Base-by-base conservation (phyloP, 2,113 vertebrate genomes). In the Oryzias woworae region DNA sequence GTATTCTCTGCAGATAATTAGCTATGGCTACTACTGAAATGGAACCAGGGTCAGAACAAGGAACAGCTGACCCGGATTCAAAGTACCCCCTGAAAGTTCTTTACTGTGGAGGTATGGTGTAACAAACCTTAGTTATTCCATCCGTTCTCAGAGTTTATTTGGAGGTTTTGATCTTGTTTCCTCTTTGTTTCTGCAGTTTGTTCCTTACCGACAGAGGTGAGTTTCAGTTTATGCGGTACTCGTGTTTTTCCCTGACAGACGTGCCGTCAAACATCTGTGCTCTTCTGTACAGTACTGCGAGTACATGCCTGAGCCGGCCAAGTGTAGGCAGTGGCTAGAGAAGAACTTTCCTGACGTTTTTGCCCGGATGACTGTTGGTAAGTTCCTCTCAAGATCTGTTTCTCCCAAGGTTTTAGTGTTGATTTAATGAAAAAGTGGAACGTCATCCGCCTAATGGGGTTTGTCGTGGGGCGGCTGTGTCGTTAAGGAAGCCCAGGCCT, bases 321-420 rank as follows among this genome's bases (percentile, higher is more conserved):
- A 99, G 87, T 99, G 97, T 85, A 94, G 96, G 78, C 96, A 98
- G 10, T 99, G 97, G 97, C 91, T 98, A 78, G 97, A 98, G 92
- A 99, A 98, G 90, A 98, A 99, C 88, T 99, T 98, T 74, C 97
- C 97, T 66, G 95, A 95, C 73, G 94, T 97, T 55, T 99, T 99
- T 93, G 95, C 96, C 84, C 95, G 95, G 82, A 93, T 99, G 82
- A 98, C 94, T 83, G 90, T 98, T 79, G 97, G 97, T 98, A 92
- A 94, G 95, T 85, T 31, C 14, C 50, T 44, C 23, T 42, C 42
- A 31, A 7, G 24, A 41, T 31, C 28, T 2, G 8, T 2, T 26
- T 51, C 41, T 23, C 0, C 10, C 4, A 17, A 46, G 17, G 41
- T n/a, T 56, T 17, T 48, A 42, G 16, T 15, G 28, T 17, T 4